Conservation (phyloP, 1,140 invertebrate genomes). For the Brachionus sp. region DNA sequence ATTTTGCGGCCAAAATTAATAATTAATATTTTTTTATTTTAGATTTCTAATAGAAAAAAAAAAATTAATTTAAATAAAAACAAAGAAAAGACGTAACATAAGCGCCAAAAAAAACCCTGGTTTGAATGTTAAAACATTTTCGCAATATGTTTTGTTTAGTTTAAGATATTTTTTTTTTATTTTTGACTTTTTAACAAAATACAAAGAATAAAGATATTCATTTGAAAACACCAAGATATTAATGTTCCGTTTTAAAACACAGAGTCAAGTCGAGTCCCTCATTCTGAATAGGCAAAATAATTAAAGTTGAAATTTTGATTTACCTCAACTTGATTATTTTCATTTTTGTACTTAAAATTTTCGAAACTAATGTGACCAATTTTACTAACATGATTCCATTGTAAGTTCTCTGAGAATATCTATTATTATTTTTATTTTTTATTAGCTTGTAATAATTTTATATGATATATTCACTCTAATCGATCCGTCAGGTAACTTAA, state of each 20-base stretch:
- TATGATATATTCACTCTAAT: constrained; percentile 19
- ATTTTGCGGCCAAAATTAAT: no score
- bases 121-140: no score
- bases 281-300: background rate
- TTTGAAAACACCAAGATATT: background rate
- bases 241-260: background rate
- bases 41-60: no score
- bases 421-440: background rate
- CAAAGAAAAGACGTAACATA: no score
- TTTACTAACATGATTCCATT: constrained; percentile 15
- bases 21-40: no score
- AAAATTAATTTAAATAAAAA: no score
- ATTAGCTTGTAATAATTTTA: background rate
- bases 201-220: no score
- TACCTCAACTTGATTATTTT: constrained; percentile 28
- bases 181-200: no score
- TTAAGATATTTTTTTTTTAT: background rate
- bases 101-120: no score
- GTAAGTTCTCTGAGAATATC: constrained; percentile 3
- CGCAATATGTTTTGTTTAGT: no score
- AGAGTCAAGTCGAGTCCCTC: background rate
- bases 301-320: background rate
- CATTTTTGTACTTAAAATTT: constrained; percentile 33
- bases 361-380: constrained; percentile 10
- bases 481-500: constrained; percentile 16